A percentile compares a stretch with the other conserved stretches of the same genome.
These are phyloP conservation scores for Heliconius congener DNA, from an alignment of 1,140 invertebrate species.

Conservation along the genomic window DNA sequence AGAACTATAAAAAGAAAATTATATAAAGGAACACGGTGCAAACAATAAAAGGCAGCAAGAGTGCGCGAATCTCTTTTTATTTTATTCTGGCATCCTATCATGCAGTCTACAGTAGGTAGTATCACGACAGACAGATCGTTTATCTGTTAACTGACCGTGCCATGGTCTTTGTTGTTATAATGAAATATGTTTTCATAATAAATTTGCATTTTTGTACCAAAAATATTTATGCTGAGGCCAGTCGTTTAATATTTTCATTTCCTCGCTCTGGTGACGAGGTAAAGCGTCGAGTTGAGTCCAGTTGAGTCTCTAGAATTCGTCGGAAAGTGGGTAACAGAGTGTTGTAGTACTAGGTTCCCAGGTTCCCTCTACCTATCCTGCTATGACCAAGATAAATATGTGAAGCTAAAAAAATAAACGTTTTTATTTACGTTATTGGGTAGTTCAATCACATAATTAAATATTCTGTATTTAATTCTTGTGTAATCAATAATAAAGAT, in stretches of 20 bases:
- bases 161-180: slow-evolving; percentile 7
- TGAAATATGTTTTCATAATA: slow-evolving; percentile 17
- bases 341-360: too few relatives aligned
- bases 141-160: slow-evolving; percentile 4
- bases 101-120: not conserved
- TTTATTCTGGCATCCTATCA: slow-evolving; percentile 4
- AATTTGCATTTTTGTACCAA: not conserved
- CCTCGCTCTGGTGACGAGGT: too few relatives aligned
- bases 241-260: too few relatives aligned
- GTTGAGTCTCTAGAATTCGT: too few relatives aligned
- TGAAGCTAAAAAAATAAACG: too few relatives aligned
- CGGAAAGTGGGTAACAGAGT: too few relatives aligned
- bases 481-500: too few relatives aligned
- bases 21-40: not conserved
- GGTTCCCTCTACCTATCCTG: too few relatives aligned
- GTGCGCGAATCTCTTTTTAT: not conserved
- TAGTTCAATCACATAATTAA: not conserved
- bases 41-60: not conserved
- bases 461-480: not conserved
- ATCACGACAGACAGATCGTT: slow-evolving; percentile 3
- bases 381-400: too few relatives aligned
- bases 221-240: too few relatives aligned
- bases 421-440: too few relatives aligned
- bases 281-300: too few relatives aligned
- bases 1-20: not conserved